Base-by-base conservation (phyloP, 1,140 invertebrate species). In the Mycetomoellerius zeteki region DNA sequence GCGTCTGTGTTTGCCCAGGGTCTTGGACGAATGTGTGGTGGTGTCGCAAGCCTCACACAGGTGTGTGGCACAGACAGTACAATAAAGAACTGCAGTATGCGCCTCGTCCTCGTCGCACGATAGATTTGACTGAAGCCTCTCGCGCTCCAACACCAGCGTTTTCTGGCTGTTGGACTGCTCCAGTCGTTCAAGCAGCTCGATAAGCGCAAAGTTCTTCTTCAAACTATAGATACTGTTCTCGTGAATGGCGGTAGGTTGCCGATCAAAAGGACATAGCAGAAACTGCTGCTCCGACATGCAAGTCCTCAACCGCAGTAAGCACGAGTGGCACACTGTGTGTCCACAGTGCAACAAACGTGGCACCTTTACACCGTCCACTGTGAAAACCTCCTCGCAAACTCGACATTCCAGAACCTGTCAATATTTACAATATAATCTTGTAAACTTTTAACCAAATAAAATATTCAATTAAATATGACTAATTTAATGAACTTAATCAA, bases 151-250 rank as follows among this genome's bases (percentile, higher is more conserved):
- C n/a, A 94, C 92, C 14, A 96, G 76, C 16, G 92, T 91, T 73
- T 96, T 95, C 27, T 96, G 94, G 50, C 50, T 89, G 37, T 82
- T 93, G 4, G 92, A 94, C 24, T 93, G 92, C 80, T 96, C 96
- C 2, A 97, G 88, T 91, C 96, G 95, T 90, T 97, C 96, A 4
- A 97, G 87, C 3, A 97, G 82, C 88, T 97, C 96, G 33, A 97
- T 93, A 0, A 97, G 91, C 3, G 96, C 96, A 95, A 97, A 97
- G 91, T 97, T 97, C 89, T 97, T 97, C 92, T 97, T 97, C 76
- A 97, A 90, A 37, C 96, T 96, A 95, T 96, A 96, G 10, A 97
- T 95, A 30, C 96, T 96, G 60, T 96, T 95, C 65, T 96, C 94
- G 21, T 93, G 93, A 50, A 96, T 93, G 52, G 96, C 94, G 12